A percentile compares a stretch with the other conserved stretches of the same genome.
These are phyloP conservation scores for Hapalemur alaotrensis DNA, from an alignment of 2,797 vertebrate genomes.

Conservation along the genomic window DNA sequence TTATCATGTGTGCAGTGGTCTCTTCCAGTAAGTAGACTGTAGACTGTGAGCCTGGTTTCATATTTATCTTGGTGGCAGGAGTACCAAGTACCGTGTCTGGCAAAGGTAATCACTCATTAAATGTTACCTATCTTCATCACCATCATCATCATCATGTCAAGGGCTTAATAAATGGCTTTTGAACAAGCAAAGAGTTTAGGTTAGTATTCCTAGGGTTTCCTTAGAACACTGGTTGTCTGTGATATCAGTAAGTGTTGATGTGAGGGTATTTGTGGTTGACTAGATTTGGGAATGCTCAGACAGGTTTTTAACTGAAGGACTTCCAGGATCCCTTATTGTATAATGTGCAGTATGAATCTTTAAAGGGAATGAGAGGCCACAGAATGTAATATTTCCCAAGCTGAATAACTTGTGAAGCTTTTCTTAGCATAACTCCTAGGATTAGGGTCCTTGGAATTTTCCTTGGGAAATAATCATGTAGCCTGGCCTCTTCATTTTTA, in stretches of 20 bases:
- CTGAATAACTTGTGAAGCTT: background rate
- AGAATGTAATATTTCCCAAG: background rate
- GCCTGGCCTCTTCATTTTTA: background rate
- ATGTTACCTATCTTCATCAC: background rate
- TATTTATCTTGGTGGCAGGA: background rate
- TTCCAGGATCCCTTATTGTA: background rate
- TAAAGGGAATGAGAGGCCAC: background rate
- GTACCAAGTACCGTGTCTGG: background rate
- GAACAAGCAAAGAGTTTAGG: background rate
- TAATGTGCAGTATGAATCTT: background rate
- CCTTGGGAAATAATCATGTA: background rate
- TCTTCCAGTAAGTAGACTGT: background rate
- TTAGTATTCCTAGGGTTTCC: background rate
- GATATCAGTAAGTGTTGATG: background rate
- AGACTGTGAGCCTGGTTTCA: background rate
- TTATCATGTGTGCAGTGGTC: background rate
- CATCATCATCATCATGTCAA: background rate
- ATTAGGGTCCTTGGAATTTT: constrained; percentile 2
- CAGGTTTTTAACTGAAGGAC: background rate
- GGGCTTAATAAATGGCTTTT: background rate
- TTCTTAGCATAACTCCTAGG: background rate
- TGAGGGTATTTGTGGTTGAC: background rate
- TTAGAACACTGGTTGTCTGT: background rate
- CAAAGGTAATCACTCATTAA: background rate
- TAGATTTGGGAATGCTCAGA: background rate